These are phyloP conservation scores for Linnaemya tessellans DNA, from an alignment of 2,888 invertebrate species.

Conservation along the genomic window DNA sequence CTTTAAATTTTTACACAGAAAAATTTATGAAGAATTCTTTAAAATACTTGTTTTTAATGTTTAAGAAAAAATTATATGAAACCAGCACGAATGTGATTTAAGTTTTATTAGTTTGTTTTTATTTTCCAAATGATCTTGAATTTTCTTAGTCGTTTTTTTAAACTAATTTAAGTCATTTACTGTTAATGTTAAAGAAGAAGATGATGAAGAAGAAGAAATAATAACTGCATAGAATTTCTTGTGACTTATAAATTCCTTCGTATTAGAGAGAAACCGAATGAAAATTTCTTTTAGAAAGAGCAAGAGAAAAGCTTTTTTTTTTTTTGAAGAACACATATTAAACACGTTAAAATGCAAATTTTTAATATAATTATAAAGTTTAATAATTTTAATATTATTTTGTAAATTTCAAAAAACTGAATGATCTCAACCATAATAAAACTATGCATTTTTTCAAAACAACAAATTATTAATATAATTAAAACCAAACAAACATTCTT, in stretches of 20 bases:
- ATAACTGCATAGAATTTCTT: conserved; percentile 69
- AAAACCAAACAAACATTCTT: conserved; percentile 50
- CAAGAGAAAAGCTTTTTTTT: conserved; percentile 65
- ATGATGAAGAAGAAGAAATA: conserved; percentile 23
- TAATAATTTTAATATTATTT: conserved; percentile 57
- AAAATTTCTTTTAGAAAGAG: neutral
- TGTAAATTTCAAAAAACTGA: conserved; percentile 64
- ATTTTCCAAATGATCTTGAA: conserved; percentile 83
- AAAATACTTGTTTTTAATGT: conserved; percentile 53
- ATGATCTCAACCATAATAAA: conserved; percentile 72
- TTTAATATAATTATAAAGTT: conserved; percentile 49
- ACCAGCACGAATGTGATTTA: conserved; percentile 75
- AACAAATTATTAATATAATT: conserved; percentile 48
- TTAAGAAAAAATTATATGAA: conserved; percentile 19
- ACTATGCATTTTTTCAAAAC: conserved; percentile 70
- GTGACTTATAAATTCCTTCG: conserved; percentile 62
- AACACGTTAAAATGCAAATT: conserved; percentile 61
- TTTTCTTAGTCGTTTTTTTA: conserved; percentile 81
- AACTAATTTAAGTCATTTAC: conserved; percentile 66
- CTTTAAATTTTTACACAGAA: conserved; percentile 45
- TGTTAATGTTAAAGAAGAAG: conserved; percentile 66
- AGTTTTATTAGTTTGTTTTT: conserved; percentile 63
- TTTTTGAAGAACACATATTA: neutral
- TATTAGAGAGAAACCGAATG: conserved; percentile 13
- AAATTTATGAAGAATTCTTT: conserved; percentile 35